Conservation (phyloP, 2,888 invertebrate species). For the Eupithecia pulchellata region DNA sequence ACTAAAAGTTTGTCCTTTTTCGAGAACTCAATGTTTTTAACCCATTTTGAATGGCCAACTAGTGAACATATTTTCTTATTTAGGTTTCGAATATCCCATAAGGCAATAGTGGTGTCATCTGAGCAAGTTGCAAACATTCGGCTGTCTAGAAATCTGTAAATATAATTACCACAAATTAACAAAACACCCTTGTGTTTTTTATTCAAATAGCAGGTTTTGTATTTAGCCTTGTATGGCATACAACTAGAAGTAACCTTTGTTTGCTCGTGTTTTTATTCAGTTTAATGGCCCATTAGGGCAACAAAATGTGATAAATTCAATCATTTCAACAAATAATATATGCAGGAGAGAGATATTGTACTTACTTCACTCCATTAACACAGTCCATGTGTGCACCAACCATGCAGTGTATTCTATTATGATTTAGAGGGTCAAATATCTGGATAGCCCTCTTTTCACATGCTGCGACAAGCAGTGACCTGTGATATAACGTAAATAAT, state of each 20-base stretch:
- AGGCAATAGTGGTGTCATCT: conserved; percentile 95
- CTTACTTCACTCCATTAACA: conserved; percentile 96
- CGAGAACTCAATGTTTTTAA: conserved; percentile 97
- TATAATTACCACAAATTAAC: not conserved
- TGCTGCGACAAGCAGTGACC: conserved; percentile 93
- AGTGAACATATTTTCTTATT: conserved; percentile 91
- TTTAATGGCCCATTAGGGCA: not conserved
- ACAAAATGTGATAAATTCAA: not conserved
- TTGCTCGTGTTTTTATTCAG: too few species aligned
- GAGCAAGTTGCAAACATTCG: conserved; percentile 96
- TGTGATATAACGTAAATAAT: conserved; percentile 66
- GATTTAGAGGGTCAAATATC: conserved; percentile 94
- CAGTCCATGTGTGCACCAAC: conserved; percentile 94
- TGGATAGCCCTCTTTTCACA: conserved; percentile 95
- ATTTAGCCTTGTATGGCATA: not conserved
- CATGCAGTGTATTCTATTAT: conserved; percentile 89
- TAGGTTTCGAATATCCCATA: conserved; percentile 96
- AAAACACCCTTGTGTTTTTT: not conserved
- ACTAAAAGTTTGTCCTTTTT: conserved; percentile 92
- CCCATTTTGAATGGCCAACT: conserved; percentile 97
- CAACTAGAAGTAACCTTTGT: too few species aligned
- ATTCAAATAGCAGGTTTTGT: not conserved
- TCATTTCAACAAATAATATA: not conserved
- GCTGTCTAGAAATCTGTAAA: conserved; percentile 92
- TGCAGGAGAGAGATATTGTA: conserved; percentile 37